phyloP scores from a whole-genome alignment of 2,888 invertebrate genomes.

The Notocelia uddmanniana region DNA sequence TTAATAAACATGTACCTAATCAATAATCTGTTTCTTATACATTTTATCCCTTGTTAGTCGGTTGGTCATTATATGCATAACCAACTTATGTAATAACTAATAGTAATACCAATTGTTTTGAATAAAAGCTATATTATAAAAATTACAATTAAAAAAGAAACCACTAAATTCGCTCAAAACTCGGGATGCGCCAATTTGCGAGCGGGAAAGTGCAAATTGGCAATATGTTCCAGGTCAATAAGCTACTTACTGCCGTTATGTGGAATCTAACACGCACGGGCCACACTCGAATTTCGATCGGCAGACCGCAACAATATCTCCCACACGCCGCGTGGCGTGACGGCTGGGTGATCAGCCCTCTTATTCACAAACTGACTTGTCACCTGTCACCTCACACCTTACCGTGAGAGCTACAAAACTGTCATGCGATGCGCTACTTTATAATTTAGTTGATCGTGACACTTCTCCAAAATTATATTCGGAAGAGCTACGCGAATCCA shows the following conservation, averaged over 20 bases:
- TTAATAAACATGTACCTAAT: too few relatives aligned
- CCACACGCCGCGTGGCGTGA: neutral
- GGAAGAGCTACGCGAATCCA: neutral
- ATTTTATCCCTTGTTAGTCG: too few relatives aligned
- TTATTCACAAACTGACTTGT: too few relatives aligned
- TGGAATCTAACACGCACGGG: constrained; percentile 61
- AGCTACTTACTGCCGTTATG: constrained; percentile 64
- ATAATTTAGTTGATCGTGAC: neutral
- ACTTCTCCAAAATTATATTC: neutral
- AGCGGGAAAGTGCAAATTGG: constrained; percentile 66
- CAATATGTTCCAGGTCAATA: constrained; percentile 72
- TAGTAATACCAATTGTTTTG: too few relatives aligned
- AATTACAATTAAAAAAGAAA: neutral
- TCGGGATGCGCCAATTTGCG: constrained; percentile 48
- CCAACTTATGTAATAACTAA: too few relatives aligned
- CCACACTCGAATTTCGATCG: constrained; percentile 60
- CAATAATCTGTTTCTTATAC: too few relatives aligned
- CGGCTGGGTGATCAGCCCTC: too few relatives aligned
- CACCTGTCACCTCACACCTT: too few relatives aligned
- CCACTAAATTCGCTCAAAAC: constrained; percentile 3
- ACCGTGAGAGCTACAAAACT: too few relatives aligned
- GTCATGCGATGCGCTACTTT: neutral
- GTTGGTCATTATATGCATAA: too few relatives aligned
- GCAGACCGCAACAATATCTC: constrained; percentile 49
- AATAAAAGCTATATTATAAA: too few relatives aligned